Evolutionary conservation across 64 coral and sea anemone genomes (phyloP).

Genomic region (Dendrophyllia cribrosa): DNA sequence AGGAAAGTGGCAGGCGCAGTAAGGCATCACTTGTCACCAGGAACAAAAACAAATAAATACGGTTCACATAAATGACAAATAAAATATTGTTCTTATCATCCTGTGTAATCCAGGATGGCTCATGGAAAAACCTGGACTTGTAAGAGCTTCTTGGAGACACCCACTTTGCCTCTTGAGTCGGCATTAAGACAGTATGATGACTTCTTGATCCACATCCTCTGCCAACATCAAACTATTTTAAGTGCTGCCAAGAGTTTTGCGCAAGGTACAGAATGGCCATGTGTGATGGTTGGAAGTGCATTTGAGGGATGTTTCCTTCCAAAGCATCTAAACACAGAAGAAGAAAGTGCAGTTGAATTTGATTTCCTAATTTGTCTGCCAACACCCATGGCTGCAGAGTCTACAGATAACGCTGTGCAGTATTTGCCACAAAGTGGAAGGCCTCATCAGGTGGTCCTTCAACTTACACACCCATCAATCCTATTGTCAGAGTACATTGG

Average conservation of each 20-base stretch:
- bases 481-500: background rate
- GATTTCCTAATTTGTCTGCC: constrained; percentile 15
- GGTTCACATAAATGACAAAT: background rate
- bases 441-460: background rate
- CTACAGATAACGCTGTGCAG: background rate
- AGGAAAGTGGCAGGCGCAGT: too few species aligned
- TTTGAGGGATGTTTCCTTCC: constrained; percentile 43
- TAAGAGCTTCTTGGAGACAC: background rate
- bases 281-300: constrained; percentile 27
- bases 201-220: background rate
- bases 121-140: background rate
- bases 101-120: background rate
- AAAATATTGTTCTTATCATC: background rate
- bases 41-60: too few species aligned
- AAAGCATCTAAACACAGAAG: background rate
- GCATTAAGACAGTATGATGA: constrained; percentile 23
- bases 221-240: constrained; percentile 23
- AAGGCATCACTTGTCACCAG: too few species aligned
- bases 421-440: background rate
- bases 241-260: constrained; percentile 25
- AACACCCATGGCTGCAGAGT: background rate
- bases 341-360: background rate
- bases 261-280: background rate
- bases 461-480: background rate
- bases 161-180: background rate